Conservation (phyloP, 2,888 invertebrate species). For the Pedicia rivosa region DNA sequence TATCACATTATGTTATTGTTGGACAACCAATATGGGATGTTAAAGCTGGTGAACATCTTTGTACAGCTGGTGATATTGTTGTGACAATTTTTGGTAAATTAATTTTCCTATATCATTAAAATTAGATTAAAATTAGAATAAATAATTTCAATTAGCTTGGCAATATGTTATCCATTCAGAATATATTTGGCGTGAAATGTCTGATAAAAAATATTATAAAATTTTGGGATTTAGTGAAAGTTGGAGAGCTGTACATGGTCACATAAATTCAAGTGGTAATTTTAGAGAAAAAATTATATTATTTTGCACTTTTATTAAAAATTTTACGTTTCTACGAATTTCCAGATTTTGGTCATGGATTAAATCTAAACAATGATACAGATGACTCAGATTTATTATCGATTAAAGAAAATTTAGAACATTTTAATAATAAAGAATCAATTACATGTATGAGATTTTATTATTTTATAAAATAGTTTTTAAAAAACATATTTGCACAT, state of each 20-base stretch:
- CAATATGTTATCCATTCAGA: slow-evolving; percentile 41
- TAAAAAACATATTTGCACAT: not conserved
- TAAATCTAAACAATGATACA: too few species aligned
- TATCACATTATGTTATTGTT: slow-evolving; percentile 40
- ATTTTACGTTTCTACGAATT: too few species aligned
- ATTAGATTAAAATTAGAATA: not conserved
- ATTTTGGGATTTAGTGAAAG: slow-evolving; percentile 29
- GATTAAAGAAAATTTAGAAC: too few species aligned
- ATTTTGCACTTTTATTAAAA: too few species aligned
- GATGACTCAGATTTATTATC: too few species aligned
- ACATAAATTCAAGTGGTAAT: not conserved
- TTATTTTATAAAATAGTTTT: too few species aligned
- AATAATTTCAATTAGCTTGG: slow-evolving; percentile 31
- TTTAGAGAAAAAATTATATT: not conserved
- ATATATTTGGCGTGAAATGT: slow-evolving; percentile 37
- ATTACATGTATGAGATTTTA: too few species aligned
- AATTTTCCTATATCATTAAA: not conserved
- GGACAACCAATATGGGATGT: slow-evolving; percentile 46
- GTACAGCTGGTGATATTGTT: slow-evolving; percentile 42
- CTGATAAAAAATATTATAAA: slow-evolving; percentile 37
- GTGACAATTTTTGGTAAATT: slow-evolving; percentile 18
- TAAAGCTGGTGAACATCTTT: slow-evolving; percentile 34
- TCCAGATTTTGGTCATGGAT: too few species aligned
- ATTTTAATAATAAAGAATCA: too few species aligned
- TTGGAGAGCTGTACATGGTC: slow-evolving; percentile 22